Evolutionary conservation across 2,113 vertebrate species (phyloP).

Genomic region (Raja brachyura): DNA sequence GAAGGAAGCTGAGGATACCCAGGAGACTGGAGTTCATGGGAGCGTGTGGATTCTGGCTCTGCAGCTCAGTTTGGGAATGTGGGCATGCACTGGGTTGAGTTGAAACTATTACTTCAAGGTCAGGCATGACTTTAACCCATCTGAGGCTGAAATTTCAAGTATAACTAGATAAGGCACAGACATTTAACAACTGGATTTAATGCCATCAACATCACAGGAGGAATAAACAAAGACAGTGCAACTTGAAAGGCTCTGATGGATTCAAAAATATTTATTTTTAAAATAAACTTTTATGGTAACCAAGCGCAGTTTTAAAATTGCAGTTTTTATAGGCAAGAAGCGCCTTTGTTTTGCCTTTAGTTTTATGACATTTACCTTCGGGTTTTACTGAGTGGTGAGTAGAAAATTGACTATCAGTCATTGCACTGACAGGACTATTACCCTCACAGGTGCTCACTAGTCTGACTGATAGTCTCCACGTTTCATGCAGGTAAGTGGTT

Average conservation of each 20-base stretch:
- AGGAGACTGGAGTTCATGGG: background rate
- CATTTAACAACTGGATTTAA: background rate
- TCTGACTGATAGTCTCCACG: conserved; percentile 10
- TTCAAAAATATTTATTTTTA: conserved; percentile 13
- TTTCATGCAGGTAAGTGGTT: conserved; percentile 15
- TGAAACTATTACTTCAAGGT: conserved; percentile 21
- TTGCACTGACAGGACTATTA: conserved; percentile 23
- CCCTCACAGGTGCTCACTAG: conserved; percentile 18
- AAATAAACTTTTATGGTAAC: conserved; percentile 18
- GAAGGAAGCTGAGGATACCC: background rate
- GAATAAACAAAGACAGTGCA: background rate
- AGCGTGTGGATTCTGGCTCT: background rate
- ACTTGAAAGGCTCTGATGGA: background rate
- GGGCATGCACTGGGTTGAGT: background rate
- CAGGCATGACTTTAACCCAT: background rate
- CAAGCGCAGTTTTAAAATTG: background rate
- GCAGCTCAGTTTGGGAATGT: background rate
- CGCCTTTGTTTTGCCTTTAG: background rate
- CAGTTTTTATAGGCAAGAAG: background rate
- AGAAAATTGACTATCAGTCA: conserved; percentile 32
- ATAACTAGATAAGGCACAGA: background rate
- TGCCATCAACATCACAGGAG: background rate
- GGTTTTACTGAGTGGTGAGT: conserved; percentile 2
- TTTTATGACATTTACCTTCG: conserved; percentile 29
- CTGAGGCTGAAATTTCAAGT: background rate